Base-by-base conservation (phyloP, 2,113 vertebrate species). In the Turdus rufiventris region DNA sequence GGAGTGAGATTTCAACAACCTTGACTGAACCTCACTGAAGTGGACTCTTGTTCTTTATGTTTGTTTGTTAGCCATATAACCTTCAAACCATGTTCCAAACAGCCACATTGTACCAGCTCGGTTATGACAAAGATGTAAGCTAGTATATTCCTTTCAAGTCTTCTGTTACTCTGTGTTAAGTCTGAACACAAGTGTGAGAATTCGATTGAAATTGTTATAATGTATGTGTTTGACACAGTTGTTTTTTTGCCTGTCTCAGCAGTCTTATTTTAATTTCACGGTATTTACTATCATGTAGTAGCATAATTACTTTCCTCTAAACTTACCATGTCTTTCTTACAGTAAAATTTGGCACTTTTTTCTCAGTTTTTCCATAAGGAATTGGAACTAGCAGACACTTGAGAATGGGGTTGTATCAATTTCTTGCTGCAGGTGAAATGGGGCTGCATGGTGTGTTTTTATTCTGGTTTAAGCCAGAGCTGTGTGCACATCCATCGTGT, bases 401-500 rank as follows among this genome's bases (percentile, higher is more conserved):
- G 12, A 28, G 61, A 57, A 47, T 40, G 20, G 42, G 18, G 4
- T 33, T 74, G 36, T 25, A 36, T 33, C 19, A 7, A 9, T 93
- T 62, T 62, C 15, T 47, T 80, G 74, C 43, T 68, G 25, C 43
- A 70, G 29, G 26, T 63, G 50, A 56, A 74, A 61, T 6, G 45
- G 47, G 57, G 7, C 76, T 61, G 23, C 11, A 5, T 34, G 40
- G 29, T 40, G 3, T 38, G 23, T 45, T 73, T 78, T 70, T n/a
- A 16, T 71, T 75, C 48, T 62, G 19, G 29, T 66, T 57, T 48
- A 60, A 88, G 40, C 21, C 21, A 17, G 11, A 17, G 60, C 9
- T 81, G 3, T 3, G 2, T 75, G 40, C 23, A 18, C 5, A 11
- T 38, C n/a, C 6, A 6, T 8, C 0, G 0, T 66, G 25, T 53